Percentiles rank a stretch among this genome's conserved stretches.
Evolutionary conservation across 2,797 vertebrate species (phyloP).

Genomic region (Enteromius mattozi): DNA sequence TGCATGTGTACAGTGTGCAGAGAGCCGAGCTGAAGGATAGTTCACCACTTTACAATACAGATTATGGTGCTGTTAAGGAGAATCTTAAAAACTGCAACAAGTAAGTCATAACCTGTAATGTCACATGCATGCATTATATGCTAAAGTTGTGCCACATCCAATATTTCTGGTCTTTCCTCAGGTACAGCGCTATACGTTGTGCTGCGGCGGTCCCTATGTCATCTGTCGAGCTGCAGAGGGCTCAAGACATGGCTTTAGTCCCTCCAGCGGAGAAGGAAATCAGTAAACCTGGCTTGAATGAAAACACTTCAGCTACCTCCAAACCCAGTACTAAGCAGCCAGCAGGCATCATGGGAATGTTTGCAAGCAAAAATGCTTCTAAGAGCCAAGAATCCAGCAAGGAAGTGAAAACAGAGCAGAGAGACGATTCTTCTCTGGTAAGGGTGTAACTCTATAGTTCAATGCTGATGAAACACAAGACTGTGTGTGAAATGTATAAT

Average conservation of each 20-base stretch:
- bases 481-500: slow-evolving; percentile 46
- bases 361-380: slow-evolving; percentile 76
- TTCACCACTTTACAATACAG: slow-evolving; percentile 89
- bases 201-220: slow-evolving; percentile 78
- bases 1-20: slow-evolving; percentile 96
- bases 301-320: slow-evolving; percentile 65
- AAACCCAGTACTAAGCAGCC: slow-evolving; percentile 75
- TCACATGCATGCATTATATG: background rate
- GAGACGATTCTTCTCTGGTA: slow-evolving; percentile 75
- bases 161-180: slow-evolving; percentile 61
- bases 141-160: background rate
- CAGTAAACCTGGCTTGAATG: slow-evolving; percentile 69
- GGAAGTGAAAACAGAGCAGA: slow-evolving; percentile 79
- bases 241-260: slow-evolving; percentile 58
- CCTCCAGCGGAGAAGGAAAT: slow-evolving; percentile 59
- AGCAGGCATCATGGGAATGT: slow-evolving; percentile 93
- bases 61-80: slow-evolving; percentile 92
- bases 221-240: slow-evolving; percentile 68
- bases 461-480: background rate
- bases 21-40: slow-evolving; percentile 93
- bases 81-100: slow-evolving; percentile 91
- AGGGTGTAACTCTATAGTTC: background rate
- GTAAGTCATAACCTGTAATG: slow-evolving; percentile 70
- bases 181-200: slow-evolving; percentile 91
- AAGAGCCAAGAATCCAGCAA: slow-evolving; percentile 77